Percentiles rank a stretch among this genome's conserved stretches.
phyloP scores from a whole-genome alignment of 2,113 vertebrate species.

The Tragelaphus strepsiceros region DNA sequence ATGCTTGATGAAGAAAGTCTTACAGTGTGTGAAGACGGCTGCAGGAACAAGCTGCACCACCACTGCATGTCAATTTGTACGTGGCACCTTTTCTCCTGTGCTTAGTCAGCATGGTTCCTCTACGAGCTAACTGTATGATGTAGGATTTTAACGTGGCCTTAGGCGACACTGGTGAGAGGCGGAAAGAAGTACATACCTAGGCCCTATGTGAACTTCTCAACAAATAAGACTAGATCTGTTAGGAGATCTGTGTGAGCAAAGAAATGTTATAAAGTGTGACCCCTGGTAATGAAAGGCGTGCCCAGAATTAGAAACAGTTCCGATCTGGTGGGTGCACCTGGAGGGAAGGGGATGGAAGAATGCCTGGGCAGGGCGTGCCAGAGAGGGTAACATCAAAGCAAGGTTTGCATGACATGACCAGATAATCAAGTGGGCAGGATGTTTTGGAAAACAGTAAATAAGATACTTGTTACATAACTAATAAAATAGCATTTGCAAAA shows the following conservation, averaged over 20 bases:
- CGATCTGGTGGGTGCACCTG: not conserved
- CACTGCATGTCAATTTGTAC: conserved; percentile 96
- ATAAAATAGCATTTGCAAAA: not conserved
- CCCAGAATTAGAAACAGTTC: not conserved
- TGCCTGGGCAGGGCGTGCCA: not conserved
- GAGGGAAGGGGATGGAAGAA: not conserved
- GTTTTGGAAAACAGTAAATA: not conserved
- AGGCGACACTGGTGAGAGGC: not conserved
- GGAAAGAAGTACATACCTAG: not conserved
- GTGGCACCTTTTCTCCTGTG: conserved; percentile 57
- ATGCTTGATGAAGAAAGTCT: conserved; percentile 94
- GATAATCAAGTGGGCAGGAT: not conserved
- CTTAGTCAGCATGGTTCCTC: not conserved
- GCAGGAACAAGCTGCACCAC: conserved; percentile 92
- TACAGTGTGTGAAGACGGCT: conserved; percentile 91
- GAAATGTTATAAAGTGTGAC: not conserved
- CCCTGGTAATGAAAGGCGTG: not conserved
- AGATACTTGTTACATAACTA: not conserved
- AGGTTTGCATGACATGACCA: not conserved
- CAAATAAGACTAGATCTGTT: not conserved
- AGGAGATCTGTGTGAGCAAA: not conserved
- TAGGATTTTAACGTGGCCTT: not conserved
- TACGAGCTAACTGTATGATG: not conserved
- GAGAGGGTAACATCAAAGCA: not conserved
- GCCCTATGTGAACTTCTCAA: not conserved